Evolutionary conservation across 2,888 invertebrate species (phyloP), one percentile per base, ranked within the genome.

Genomic region (Scaptodrosophila latifasciaeformis): DNA sequence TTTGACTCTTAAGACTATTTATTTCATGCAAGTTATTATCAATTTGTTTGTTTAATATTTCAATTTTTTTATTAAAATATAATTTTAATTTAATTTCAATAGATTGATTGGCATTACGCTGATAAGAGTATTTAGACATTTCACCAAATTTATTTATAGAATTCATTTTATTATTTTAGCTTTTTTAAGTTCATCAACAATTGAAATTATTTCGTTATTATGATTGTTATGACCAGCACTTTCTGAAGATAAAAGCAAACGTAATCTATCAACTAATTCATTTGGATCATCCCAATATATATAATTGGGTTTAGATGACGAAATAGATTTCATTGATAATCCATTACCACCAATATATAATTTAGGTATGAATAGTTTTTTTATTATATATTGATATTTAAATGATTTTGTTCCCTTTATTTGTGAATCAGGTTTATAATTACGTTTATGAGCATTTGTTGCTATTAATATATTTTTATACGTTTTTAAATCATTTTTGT

Each of bases 221-320:
- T 37, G 18, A 17, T 37, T 37, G 15, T 15, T 37, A 37, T 37
- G 37, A 6, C 37, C 37, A 2, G 17, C 37, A 18, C 17, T 6
- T 17, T 37, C 17, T 15, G 18, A 37, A 2, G 35, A 12, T 15
- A 35, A 9, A 15, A 9, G 15, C 9, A 9, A 15, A n/a, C 62
- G 50, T 37, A 84, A 51, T 57, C 84, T 55, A 31, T 76, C 70
- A 27, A 81, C 66, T 27, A 83, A 15, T 37, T 37, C 4, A 37
- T 37, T 37, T 2, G 37, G 37, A 37, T 37, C 37, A 37, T 37
- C 37, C 18, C 37, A 37, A 4, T 37, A 37, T 15, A 37, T 37
- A 37, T 37, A 37, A 37, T 37, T 37, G 10, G 37, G 12, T 9
- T 37, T 15, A 37, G 10, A 2, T 34, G 21, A n/a, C n/a, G n/a